A percentile compares a stretch with the other conserved stretches of the same genome.
phyloP scores from a whole-genome alignment of 2,113 vertebrate species.

The Heterocephalus glaber region DNA sequence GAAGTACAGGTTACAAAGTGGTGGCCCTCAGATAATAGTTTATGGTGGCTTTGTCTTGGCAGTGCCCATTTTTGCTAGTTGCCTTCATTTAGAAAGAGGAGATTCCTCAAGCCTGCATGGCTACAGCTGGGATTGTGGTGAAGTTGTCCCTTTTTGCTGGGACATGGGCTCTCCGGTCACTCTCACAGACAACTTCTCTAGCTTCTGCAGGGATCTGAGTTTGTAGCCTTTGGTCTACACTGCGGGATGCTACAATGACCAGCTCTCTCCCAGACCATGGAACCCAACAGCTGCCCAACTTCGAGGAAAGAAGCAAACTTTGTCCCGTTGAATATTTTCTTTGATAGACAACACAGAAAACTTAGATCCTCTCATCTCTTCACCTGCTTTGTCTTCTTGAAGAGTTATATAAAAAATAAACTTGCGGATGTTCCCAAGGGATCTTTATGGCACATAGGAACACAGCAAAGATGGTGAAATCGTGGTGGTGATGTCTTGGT shows the following conservation, averaged over 20 bases:
- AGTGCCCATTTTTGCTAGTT: background rate
- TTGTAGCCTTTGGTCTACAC: background rate
- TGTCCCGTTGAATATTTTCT: background rate
- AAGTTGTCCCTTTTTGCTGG: background rate
- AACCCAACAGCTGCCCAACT: too few relatives aligned
- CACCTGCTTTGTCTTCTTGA: background rate
- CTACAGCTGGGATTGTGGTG: rapidly evolving
- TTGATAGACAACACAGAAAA: background rate
- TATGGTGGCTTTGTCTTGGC: background rate
- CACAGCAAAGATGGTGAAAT: rapidly evolving
- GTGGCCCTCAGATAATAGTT: background rate
- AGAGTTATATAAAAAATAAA: background rate
- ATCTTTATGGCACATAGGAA: background rate
- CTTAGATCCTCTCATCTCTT: background rate
- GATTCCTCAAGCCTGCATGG: too few relatives aligned
- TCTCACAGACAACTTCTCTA: background rate
- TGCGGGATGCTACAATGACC: rapidly evolving
- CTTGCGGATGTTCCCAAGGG: too few relatives aligned
- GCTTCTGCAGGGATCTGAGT: background rate
- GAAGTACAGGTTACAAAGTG: rapidly evolving
- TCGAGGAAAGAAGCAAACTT: background rate
- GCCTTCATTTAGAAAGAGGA: background rate
- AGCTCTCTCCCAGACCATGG: background rate
- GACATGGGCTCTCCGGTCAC: background rate
- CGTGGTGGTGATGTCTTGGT: too few relatives aligned